Evolutionary conservation across 2,888 invertebrate genomes (phyloP).

Genomic region (Abscondita cerata): DNA sequence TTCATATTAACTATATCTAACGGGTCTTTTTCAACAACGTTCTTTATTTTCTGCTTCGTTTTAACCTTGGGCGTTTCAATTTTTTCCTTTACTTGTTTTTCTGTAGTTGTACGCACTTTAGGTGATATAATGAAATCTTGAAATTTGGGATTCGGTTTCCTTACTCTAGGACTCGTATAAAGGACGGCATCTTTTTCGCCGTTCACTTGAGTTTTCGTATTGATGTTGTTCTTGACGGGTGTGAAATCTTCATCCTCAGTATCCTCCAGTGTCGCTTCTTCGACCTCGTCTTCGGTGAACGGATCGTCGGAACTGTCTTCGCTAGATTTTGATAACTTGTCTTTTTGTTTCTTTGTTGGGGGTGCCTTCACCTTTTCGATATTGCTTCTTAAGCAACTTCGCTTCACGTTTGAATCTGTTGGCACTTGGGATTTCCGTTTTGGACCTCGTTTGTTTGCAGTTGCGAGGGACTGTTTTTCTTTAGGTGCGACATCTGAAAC

Average conservation of each 20-base stretch:
- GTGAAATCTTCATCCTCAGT: background rate
- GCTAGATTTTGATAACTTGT: background rate
- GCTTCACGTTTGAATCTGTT: background rate
- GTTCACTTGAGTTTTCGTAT: conserved; percentile 4
- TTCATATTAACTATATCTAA: conserved; percentile 4
- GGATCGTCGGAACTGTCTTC: background rate
- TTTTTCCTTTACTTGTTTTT: background rate
- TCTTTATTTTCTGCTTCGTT: background rate
- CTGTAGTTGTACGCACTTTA: background rate
- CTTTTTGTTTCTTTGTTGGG: background rate
- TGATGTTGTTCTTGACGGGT: background rate
- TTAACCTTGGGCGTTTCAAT: background rate
- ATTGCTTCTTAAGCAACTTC: background rate
- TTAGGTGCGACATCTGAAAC: background rate
- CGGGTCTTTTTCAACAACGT: conserved; percentile 7
- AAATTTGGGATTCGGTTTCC: conserved; percentile 22
- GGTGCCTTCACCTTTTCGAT: background rate
- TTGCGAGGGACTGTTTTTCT: background rate
- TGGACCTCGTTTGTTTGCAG: background rate
- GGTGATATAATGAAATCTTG: conserved; percentile 20
- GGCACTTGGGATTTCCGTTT: conserved; percentile 3
- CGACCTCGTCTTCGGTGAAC: too few species aligned
- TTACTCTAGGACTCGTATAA: conserved; percentile 11
- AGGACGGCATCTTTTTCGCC: background rate
- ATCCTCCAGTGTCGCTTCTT: background rate